Evolutionary conservation across 2,888 invertebrate species (phyloP), one percentile per base, ranked within the genome.

Genomic region (Serripes groenlandicus): DNA sequence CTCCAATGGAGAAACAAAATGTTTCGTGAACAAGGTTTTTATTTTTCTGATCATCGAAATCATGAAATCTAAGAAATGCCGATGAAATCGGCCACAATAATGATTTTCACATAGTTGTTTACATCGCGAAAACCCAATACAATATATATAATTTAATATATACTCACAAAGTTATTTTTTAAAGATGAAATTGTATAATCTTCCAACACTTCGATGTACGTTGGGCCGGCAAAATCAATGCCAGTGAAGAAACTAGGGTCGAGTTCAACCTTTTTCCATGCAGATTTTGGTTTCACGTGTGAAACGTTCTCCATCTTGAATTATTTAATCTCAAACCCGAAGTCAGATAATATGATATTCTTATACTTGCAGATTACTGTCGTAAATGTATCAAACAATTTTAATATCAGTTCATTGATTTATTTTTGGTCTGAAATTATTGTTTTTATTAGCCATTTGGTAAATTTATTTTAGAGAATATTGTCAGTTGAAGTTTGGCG

Each of bases 161-260:
- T 18, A 21, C 52, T 69, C 21, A 37, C 74, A 18, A 18, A 58
- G 32, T 70, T 66, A 3, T 42, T 42, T 37, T 21, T 60, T 5
- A 54, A 28, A 11, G 49, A 58, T 21, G 90, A 62, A 21, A 92
- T 73, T 73, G 92, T 89, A 86, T 93, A 93, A 72, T 93, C 91
- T 23, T 89, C 88, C n/a, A 93, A 77, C 79, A 91, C 91, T 88
- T 92, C 90, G 32, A 92, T 72, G 66, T 90, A 90, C 11, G 92
- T 82, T 4, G 92, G 74, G 28, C 85, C 88, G 30, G 87, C 85
- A 82, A 92, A 90, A 34, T 89, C 87, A 32, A 83, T 75, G 37
- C 88, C 81, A 34, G 87, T 81, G 37, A 88, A 81, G 7, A 90
- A 73, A 54, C 78, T 80, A 26, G 87, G 77, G 9, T 88, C 87